Conservation (phyloP, 2,113 vertebrate genomes). For the Callipepla californica region DNA sequence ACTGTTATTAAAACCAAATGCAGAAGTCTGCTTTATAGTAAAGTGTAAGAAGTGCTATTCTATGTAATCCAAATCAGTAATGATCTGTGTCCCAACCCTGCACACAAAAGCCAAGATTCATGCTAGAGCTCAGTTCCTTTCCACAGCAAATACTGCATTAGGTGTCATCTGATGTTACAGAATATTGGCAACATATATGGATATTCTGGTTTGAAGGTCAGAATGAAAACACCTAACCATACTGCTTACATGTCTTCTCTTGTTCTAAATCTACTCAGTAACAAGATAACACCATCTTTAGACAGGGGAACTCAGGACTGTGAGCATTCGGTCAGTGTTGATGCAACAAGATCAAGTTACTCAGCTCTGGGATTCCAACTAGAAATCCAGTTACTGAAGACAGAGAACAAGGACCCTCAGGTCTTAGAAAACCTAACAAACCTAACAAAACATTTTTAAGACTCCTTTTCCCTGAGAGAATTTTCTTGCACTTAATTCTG, state of each 20-base stretch:
- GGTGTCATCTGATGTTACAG: not conserved
- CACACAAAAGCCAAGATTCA: not conserved
- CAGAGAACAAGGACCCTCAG: not conserved
- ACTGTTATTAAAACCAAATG: not conserved
- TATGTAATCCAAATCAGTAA: not conserved
- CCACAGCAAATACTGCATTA: not conserved
- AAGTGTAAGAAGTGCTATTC: not conserved
- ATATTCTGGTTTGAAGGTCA: not conserved
- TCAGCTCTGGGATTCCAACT: not conserved
- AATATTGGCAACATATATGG: not conserved
- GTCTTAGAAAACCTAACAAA: not conserved
- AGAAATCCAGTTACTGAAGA: not conserved
- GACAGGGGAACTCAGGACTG: not conserved
- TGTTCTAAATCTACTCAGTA: not conserved
- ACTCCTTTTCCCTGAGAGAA: not conserved
- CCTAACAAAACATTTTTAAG: too few relatives aligned
- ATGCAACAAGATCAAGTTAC: not conserved
- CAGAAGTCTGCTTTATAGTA: not conserved
- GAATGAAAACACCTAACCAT: not conserved
- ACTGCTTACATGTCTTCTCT: not conserved
- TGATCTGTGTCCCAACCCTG: not conserved
- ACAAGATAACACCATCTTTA: fast-evolving
- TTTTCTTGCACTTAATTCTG: not conserved
- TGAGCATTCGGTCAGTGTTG: not conserved
- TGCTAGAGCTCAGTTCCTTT: not conserved